Evolutionary conservation across 2,113 vertebrate genomes (phyloP), one percentile per base, ranked within the genome.

Genomic region (Xiphorhynchus elegans): DNA sequence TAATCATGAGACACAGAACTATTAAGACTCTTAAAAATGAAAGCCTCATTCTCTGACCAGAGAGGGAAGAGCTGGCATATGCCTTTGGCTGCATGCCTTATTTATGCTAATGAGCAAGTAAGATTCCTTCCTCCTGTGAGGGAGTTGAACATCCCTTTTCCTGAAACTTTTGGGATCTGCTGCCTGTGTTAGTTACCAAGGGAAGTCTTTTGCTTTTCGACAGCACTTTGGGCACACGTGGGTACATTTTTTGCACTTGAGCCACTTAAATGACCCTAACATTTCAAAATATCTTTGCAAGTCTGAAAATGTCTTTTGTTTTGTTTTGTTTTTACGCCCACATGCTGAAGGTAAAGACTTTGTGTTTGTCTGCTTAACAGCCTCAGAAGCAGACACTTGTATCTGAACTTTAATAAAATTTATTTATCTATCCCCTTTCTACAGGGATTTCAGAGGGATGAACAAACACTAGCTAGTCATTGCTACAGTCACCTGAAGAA

Each of bases 21-120:
- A 97, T 97, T 97, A 98, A 98, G 97, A 94, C 78, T 97, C 93
- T 94, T 97, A 97, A 98, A 98, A 97, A 96, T 96, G 90, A 98
- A 97, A 98, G 91, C 42, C 83, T 87, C 84, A 3, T 79, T 96
- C 94, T 97, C 89, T 63, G 78, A 96, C 91, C 95, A 95, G 91
- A 93, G 95, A 97, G 91, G 69, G 87, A 95, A 90, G 93, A 90
- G 55, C n/a, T 97, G 97, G 97, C 97, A 96, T 94, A 92, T 90
- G 91, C 93, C 93, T 96, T 96, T 98, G 97, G 97, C 97, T 95
- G 63, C 66, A 44, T 97, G 96, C 97, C 97, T 97, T 97, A 94
- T 96, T 98, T 97, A 97, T 47, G 11, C 95, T 98, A 98, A 98
- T 87, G 97, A 98, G 95, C 88, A 97, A 97, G 93, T 91, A 96